phyloP scores from a whole-genome alignment of 2,113 vertebrate species.

The Pandion haliaetus region DNA sequence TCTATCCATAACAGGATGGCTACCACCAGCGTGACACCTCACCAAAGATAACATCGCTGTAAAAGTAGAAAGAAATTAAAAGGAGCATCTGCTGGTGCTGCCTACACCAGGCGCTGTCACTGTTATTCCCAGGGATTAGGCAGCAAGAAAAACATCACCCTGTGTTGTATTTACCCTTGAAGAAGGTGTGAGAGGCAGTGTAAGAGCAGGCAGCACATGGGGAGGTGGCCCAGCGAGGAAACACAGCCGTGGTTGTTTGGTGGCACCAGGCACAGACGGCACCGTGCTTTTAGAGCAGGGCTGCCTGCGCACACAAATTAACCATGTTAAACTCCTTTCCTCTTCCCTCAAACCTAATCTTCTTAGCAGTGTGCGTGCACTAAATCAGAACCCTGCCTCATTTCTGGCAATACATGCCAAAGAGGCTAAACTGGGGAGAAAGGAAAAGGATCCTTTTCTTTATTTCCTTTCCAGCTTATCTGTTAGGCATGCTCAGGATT shows the following conservation, averaged over 20 bases:
- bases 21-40: neutral
- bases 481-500: neutral
- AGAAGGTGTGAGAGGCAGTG: neutral
- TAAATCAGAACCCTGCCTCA: neutral
- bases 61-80: neutral
- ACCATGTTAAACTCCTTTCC: neutral
- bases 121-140: neutral
- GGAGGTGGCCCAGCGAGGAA: neutral
- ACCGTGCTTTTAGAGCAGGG: accelerated
- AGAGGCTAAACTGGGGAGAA: neutral
- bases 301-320: neutral
- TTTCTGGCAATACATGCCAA: neutral
- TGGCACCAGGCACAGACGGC: neutral
- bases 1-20: neutral
- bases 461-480: neutral
- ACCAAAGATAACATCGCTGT: accelerated
- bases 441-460: neutral
- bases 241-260: accelerated
- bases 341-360: neutral
- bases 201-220: accelerated
- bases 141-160: neutral
- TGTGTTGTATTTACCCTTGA: neutral
- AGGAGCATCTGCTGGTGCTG: neutral
- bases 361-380: accelerated
- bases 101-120: neutral